Percentiles rank a stretch among this genome's conserved stretches.
These are phyloP conservation scores for Rhynchophorus ferrugineus DNA, from an alignment of 1,140 invertebrate genomes.

Conservation along the genomic window DNA sequence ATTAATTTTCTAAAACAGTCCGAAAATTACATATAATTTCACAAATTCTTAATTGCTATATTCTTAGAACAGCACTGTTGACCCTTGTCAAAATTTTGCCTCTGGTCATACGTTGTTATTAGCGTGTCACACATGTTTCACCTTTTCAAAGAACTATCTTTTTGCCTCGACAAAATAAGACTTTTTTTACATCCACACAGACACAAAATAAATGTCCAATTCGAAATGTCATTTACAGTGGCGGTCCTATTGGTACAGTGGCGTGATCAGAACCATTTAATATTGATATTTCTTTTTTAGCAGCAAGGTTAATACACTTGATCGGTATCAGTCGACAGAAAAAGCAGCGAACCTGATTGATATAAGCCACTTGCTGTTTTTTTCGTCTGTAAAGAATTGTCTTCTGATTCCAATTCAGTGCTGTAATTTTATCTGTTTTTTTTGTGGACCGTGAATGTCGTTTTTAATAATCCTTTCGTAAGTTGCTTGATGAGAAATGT, in stretches of 20 bases:
- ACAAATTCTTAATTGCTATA: conserved; percentile 34
- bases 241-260: not conserved
- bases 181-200: not conserved
- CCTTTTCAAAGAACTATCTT: conserved; percentile 19
- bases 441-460: too few relatives aligned
- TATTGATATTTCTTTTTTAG: too few relatives aligned
- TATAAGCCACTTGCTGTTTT: too few relatives aligned
- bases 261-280: too few relatives aligned
- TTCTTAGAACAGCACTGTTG: conserved; percentile 27
- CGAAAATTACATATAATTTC: conserved; percentile 34
- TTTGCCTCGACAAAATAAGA: conserved; percentile 9
- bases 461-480: too few relatives aligned
- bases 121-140: conserved; percentile 28
- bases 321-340: too few relatives aligned
- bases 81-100: conserved; percentile 32
- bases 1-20: conserved; percentile 27
- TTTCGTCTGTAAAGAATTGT: too few relatives aligned
- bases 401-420: too few relatives aligned
- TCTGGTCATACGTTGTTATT: conserved; percentile 31
- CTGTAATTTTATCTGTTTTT: too few relatives aligned
- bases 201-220: conserved; percentile 6
- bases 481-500: too few relatives aligned
- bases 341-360: too few relatives aligned
- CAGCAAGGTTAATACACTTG: too few relatives aligned
- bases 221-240: not conserved